These are phyloP conservation scores for Chelmon rostratus DNA, from an alignment of 2,797 vertebrate genomes.

Conservation along the genomic window DNA sequence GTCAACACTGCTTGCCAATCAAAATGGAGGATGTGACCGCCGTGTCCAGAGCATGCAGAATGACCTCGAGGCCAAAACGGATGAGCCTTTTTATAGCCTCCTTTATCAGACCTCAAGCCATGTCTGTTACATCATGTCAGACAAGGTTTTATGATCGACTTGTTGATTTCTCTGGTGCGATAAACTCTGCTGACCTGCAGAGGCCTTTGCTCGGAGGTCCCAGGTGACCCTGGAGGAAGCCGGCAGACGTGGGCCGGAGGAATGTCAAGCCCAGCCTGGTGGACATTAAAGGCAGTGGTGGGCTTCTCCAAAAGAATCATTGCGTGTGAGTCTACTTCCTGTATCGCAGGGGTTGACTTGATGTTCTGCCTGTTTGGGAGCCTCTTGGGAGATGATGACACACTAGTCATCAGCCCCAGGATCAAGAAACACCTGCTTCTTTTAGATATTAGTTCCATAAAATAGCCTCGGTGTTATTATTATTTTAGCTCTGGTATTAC, in stretches of 20 bases:
- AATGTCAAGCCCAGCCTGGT: constrained; percentile 33
- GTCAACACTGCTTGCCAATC: constrained; percentile 49
- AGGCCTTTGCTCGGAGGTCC: constrained; percentile 46
- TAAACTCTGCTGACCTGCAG: constrained; percentile 53
- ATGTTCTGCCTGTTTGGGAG: constrained; percentile 42
- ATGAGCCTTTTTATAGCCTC: constrained; percentile 67
- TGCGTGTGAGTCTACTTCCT: constrained; percentile 76
- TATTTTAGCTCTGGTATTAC: constrained; percentile 31
- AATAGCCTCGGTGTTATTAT: background rate
- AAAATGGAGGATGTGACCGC: constrained; percentile 53
- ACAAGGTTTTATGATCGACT: constrained; percentile 51
- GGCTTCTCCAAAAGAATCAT: constrained; percentile 64
- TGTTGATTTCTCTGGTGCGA: constrained; percentile 57
- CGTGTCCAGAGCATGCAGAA: constrained; percentile 40
- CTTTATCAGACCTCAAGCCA: constrained; percentile 57
- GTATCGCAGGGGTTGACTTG: constrained; percentile 36
- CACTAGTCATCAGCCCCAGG: constrained; percentile 22
- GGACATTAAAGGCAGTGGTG: constrained; percentile 42
- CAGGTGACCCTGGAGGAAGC: constrained; percentile 71
- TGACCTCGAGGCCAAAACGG: constrained; percentile 53
- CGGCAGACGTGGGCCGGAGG: constrained; percentile 39
- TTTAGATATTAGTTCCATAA: constrained; percentile 19
- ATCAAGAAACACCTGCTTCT: constrained; percentile 56
- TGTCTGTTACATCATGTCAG: constrained; percentile 49
- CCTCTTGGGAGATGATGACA: constrained; percentile 48